These are phyloP conservation scores for Willisornis vidua DNA, from an alignment of 2,113 vertebrate genomes.

Conservation along the genomic window DNA sequence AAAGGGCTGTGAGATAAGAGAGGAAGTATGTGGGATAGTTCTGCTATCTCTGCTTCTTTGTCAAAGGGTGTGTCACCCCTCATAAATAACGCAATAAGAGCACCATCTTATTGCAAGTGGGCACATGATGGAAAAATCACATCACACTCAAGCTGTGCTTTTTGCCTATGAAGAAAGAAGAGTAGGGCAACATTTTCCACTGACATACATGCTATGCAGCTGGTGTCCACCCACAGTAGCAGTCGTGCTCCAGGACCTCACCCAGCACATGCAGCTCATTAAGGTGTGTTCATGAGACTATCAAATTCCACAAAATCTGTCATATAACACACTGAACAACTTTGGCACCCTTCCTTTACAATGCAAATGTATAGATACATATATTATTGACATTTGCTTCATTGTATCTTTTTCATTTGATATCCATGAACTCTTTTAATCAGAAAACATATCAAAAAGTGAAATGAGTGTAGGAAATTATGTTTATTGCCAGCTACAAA, in stretches of 20 bases:
- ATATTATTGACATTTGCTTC: background rate
- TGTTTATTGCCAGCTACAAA: background rate
- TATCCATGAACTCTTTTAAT: background rate
- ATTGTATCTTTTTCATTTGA: background rate
- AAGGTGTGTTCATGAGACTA: background rate
- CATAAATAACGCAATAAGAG: background rate
- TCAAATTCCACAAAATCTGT: background rate
- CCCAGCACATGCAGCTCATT: background rate
- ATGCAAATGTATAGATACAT: background rate
- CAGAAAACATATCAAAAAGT: background rate
- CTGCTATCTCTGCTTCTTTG: background rate
- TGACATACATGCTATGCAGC: fast-evolving
- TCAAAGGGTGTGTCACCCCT: background rate
- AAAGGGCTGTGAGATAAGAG: background rate
- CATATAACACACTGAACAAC: background rate
- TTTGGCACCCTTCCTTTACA: background rate
- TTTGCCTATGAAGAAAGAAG: background rate
- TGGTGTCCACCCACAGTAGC: fast-evolving
- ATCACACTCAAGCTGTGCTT: background rate
- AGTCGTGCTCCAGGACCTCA: too few relatives aligned
- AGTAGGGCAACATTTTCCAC: background rate
- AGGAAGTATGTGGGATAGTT: background rate
- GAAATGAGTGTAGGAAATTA: background rate
- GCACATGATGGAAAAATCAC: background rate
- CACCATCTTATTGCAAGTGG: background rate